Evolutionary conservation across 1,140 invertebrate species (phyloP), one percentile per base, ranked within the genome.

Genomic region (Choristoneura fumiferana): DNA sequence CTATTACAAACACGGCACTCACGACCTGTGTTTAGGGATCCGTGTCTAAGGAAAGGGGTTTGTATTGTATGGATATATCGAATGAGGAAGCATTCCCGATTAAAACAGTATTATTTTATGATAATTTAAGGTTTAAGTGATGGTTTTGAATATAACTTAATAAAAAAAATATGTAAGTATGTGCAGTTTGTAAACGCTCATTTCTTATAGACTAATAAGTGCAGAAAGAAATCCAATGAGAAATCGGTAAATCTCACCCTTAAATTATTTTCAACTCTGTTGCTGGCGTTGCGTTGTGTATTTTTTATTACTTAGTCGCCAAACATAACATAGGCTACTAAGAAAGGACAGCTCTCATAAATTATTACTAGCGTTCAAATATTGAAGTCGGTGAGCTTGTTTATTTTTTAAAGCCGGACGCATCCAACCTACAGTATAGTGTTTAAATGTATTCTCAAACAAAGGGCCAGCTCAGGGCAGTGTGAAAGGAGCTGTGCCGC

Each of bases 391-490:
- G 63, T 60, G 54, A 61, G 40, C 58, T 60, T 79, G 73, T 81
- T 84, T 81, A 75, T 78, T 80, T 76, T 82, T 76, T 73, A 75
- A 78, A 73, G 74, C 81, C 81, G 79, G 81, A 82, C 77, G 80
- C 76, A 76, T 78, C 76, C 70, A 67, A 71, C 67, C 71, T 73
- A 71, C 69, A 64, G 68, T 71, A 68, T 76, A 73, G 77, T 84
- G 86, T 86, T 86, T 84, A 84, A 84, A 86, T 87, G 75, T 84
- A 79, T 87, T 74, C 72, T 72, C 81, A 85, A 87, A 87, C 83
- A 87, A 87, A 83, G 75, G 80, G 71, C 69, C 70, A 63, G 67
- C 69, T 69, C 67, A 69, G 66, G 45, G 60, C 76, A 72, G 80
- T 75, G 82, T 82, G 78, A 80, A 83, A 81, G 76, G 76, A 76